Base-by-base conservation (phyloP, 2,888 invertebrate species). In the Apamea anceps region DNA sequence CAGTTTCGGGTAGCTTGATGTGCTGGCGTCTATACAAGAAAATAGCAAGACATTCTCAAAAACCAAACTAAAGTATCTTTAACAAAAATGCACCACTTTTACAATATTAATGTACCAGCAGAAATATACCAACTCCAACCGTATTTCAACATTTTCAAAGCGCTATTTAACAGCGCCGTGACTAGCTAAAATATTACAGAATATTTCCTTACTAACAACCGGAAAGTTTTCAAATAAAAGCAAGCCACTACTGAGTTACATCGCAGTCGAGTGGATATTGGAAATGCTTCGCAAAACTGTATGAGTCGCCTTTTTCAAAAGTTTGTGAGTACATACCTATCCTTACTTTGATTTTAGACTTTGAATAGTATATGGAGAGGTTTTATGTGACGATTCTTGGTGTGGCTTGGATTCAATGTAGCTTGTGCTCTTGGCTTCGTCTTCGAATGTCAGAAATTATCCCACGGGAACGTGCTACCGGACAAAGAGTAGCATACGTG, bases 191-290 rank as follows among this genome's bases (percentile, higher is more conserved):
- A 83, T 87, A 88, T 86, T 81, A 85, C 72, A 75, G 81, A 79
- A 87, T 88, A 89, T 91, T 89, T 80, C 74, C 84, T 81, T 76
- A 78, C 86, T 87, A 89, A 91, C 91, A 90, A 85, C 84, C 88
- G 57, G 81, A 90, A 94, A 94, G 90, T 94, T 95, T 94, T 93
- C 92, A 91, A 94, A 94, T 94, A 94, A 94, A 93, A 92, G 85
- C 86, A 87, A 85, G 87, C 74, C 73, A 72, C 79, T 84, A 87
- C 78, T 83, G 62, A 72, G 72, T 73, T 67, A 75, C 84, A 67
- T 75, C 25, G 63, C 76, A 82, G 70, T 62, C 65, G 18, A 45
- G 80, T 77, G 88, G 88, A 91, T 92, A 92, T 94, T 92, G 92
- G 83, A 91, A 91, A 91, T 88, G 81, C 87, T 80, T 81, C 75